These are phyloP conservation scores for Falco peregrinus DNA, from an alignment of 2,797 vertebrate genomes.

Conservation along the genomic window DNA sequence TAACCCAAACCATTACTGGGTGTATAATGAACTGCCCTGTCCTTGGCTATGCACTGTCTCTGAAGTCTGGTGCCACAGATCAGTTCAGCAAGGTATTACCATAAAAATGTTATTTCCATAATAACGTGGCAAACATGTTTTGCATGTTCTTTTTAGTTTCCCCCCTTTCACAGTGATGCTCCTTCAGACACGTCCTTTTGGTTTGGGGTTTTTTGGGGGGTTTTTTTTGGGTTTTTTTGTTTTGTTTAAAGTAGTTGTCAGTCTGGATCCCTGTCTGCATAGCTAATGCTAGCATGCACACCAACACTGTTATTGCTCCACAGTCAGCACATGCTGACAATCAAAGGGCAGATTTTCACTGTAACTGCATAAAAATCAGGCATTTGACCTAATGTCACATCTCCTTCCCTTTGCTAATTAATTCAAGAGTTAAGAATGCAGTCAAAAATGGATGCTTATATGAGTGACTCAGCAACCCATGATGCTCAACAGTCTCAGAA, in stretches of 20 bases:
- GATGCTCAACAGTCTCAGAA: neutral
- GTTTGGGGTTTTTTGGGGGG: no score
- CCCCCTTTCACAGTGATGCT: neutral
- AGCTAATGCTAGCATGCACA: neutral
- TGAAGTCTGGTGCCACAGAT: neutral
- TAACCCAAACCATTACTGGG: neutral
- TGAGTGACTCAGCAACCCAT: neutral
- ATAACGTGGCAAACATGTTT: neutral
- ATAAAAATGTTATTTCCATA: neutral
- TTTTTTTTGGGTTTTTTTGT: neutral
- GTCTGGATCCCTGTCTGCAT: neutral
- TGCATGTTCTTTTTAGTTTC: neutral
- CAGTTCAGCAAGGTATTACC: neutral
- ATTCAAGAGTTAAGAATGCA: neutral
- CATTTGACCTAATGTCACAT: neutral
- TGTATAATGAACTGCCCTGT: neutral
- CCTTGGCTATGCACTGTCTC: neutral
- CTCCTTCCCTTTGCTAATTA: neutral
- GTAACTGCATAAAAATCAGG: neutral
- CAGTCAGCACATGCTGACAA: neutral
- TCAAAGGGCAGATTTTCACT: neutral
- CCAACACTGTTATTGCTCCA: neutral
- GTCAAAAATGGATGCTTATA: neutral
- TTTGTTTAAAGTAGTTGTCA: neutral
- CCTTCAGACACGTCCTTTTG: neutral